A percentile compares a stretch with the other conserved stretches of the same genome.
These are phyloP conservation scores for Lacanobia wlatinum DNA, from an alignment of 2,888 invertebrate genomes.

Conservation along the genomic window DNA sequence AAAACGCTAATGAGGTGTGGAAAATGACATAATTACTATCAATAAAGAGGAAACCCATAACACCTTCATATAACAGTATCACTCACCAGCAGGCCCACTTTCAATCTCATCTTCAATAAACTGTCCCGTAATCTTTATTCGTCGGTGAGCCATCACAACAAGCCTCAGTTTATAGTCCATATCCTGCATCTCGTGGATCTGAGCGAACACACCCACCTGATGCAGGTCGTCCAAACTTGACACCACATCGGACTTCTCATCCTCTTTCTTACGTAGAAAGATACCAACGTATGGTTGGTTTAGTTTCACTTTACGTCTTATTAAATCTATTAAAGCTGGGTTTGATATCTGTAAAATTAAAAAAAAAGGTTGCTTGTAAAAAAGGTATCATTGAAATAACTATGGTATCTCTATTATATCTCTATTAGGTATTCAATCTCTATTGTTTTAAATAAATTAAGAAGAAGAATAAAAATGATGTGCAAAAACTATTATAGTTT, in stretches of 20 bases:
- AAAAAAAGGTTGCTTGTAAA: neutral
- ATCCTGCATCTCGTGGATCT: slow-evolving; percentile 99
- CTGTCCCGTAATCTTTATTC: slow-evolving; percentile 95
- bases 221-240: slow-evolving; percentile 96
- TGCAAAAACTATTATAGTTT: too few relatives aligned
- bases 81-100: slow-evolving; percentile 89
- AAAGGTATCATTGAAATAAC: neutral
- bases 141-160: slow-evolving; percentile 98
- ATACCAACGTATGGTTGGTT: slow-evolving; percentile 99
- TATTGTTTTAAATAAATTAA: too few relatives aligned
- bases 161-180: slow-evolving; percentile 96
- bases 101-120: slow-evolving; percentile 94
- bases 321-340: slow-evolving; percentile 96
- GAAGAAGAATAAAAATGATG: too few relatives aligned
- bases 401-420: too few relatives aligned
- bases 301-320: slow-evolving; percentile 97
- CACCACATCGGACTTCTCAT: slow-evolving; percentile 96
- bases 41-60: neutral
- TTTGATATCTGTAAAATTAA: slow-evolving; percentile 93
- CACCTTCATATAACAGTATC: neutral
- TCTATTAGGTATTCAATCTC: too few relatives aligned
- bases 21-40: neutral
- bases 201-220: slow-evolving; percentile 98
- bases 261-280: slow-evolving; percentile 97
- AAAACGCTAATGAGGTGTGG: too few relatives aligned